These are phyloP conservation scores for Apis dorsata DNA, from an alignment of 1,140 invertebrate genomes.

Conservation along the genomic window DNA sequence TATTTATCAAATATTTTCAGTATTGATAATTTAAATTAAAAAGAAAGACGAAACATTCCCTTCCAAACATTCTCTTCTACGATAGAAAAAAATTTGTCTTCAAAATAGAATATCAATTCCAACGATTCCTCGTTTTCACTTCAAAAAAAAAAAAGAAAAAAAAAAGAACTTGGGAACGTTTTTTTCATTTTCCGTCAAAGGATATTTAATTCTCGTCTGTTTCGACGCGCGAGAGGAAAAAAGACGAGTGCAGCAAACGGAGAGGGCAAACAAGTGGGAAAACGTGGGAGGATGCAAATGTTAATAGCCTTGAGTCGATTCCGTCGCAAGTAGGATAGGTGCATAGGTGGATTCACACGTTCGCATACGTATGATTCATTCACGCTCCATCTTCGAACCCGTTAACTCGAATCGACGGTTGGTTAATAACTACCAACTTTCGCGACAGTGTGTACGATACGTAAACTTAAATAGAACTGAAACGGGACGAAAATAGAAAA, in stretches of 20 bases:
- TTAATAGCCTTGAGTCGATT: constrained; percentile 73
- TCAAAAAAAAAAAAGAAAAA: no score
- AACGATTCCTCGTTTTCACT: no score
- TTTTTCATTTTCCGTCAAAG: background rate
- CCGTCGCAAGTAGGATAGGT: constrained; percentile 67
- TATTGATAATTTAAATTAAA: no score
- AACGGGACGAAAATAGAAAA: no score
- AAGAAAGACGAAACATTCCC: no score
- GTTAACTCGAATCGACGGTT: constrained; percentile 50
- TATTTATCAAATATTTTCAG: no score
- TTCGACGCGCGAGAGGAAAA: background rate
- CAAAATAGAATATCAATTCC: no score
- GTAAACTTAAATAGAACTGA: background rate
- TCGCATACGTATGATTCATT: constrained; percentile 63
- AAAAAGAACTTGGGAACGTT: no score
- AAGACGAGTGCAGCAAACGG: background rate
- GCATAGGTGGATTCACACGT: constrained; percentile 68
- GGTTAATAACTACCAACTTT: constrained; percentile 57
- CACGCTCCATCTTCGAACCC: constrained; percentile 57
- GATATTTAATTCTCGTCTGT: background rate
- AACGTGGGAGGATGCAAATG: constrained; percentile 76
- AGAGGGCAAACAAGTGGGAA: constrained; percentile 45
- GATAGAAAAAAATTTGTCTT: no score
- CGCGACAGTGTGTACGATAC: constrained; percentile 8
- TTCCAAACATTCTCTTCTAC: no score